Base-by-base conservation (phyloP, 2,888 invertebrate genomes). In the Cataglyphis cursor region DNA sequence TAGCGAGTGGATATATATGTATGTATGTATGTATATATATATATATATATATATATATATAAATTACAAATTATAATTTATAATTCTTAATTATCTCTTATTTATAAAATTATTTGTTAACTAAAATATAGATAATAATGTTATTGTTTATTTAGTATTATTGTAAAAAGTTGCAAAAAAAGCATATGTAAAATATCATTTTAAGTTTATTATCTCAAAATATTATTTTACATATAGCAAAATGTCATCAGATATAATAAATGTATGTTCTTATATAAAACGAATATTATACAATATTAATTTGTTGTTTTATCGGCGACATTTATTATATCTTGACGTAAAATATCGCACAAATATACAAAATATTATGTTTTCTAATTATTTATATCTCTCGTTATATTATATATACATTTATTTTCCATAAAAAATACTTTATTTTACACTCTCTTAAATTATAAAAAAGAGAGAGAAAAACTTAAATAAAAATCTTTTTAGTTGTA, bases 301-400 rank as follows among this genome's bases (percentile, higher is more conserved):
- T 18, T 3, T n/a, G 1, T 66, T 78, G 41, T 44, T 59, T 44
- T 57, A 8, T 66, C 1, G 12, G 81, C 10, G 61, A 80, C 75
- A 84, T 80, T 86, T 88, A 86, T 88, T 86, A 83, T 81, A 83
- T 84, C 78, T 41, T 31, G 38, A 48, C 35, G 0, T 24, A 68
- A 64, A 44, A 72, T 84, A 75, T 87, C 81, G 85, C 74, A 85
- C 81, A 85, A 75, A 44, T 76, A 66, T 66, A 59, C 3, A 76
- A 65, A 74, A 10, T 72, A 41, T 62, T 54, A 41, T 62, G 18
- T 65, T 75, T 28, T 28, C 2, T 59, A 75, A 75, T 21, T 38
- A 12, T 54, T 64, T 70, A 70, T 21, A 65, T 62, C 12, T 64
- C 38, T 54, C 59, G 70, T 74, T 81, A 65, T 35, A 70, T 54